Percentiles rank a stretch among this genome's conserved stretches.
phyloP scores from a whole-genome alignment of 2,888 invertebrate genomes.

The Drosophila flavopinicola region DNA sequence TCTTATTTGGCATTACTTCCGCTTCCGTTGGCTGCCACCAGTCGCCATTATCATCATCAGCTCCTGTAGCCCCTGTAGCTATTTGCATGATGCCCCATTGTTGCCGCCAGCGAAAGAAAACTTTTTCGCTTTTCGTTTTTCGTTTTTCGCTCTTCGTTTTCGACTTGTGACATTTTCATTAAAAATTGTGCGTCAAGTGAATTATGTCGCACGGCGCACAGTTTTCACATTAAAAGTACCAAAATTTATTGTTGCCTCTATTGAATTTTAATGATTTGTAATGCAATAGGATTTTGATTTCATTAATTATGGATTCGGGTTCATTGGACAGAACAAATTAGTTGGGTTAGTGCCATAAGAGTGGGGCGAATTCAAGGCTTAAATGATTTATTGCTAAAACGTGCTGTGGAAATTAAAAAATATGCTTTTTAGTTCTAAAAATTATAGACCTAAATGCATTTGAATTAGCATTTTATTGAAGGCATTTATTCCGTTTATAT shows the following conservation, averaged over 20 bases:
- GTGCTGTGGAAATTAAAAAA: conserved; percentile 11
- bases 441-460: not conserved
- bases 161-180: conserved; percentile 78
- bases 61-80: conserved; percentile 14
- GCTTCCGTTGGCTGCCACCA: conserved; percentile 71
- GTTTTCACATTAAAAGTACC: conserved; percentile 67
- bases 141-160: conserved; percentile 23
- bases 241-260: conserved; percentile 66
- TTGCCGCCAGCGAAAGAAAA: conserved; percentile 46
- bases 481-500: not conserved
- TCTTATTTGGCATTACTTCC: conserved; percentile 74
- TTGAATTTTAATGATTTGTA: conserved; percentile 74
- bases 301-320: conserved; percentile 55
- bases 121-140: conserved; percentile 49
- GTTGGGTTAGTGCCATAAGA: not conserved
- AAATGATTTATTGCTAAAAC: conserved; percentile 35
- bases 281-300: conserved; percentile 60
- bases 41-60: conserved; percentile 50
- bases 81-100: conserved; percentile 54
- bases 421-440: not conserved
- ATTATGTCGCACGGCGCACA: conserved; percentile 63
- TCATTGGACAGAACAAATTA: conserved; percentile 23
- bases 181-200: conserved; percentile 69
- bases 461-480: not conserved
- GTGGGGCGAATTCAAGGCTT: not conserved